Percentiles rank a stretch among this genome's conserved stretches.
Evolutionary conservation across 2,888 invertebrate species (phyloP).

Genomic region (Cerceris ruficornis): DNA sequence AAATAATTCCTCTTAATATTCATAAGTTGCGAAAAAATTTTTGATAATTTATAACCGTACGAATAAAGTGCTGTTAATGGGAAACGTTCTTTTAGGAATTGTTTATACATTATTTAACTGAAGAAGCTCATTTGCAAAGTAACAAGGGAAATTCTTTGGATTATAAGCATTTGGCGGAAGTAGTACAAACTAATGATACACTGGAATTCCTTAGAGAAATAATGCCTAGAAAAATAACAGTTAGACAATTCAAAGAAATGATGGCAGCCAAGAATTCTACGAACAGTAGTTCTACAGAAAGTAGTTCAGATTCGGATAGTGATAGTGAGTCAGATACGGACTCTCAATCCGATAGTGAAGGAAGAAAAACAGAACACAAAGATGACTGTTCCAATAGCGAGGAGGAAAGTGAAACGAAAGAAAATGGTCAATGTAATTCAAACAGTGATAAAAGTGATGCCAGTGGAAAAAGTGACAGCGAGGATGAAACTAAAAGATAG

Average conservation of each 20-base stretch:
- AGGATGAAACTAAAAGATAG: conserved; percentile 69
- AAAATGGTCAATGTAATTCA: conserved; percentile 73
- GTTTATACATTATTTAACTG: conserved; percentile 87
- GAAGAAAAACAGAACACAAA: conserved; percentile 63
- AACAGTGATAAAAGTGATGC: conserved; percentile 71
- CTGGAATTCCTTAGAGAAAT: conserved; percentile 89
- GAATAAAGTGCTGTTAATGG: neutral
- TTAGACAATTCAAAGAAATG: conserved; percentile 86
- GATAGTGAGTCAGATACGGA: conserved; percentile 72
- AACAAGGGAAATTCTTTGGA: conserved; percentile 84
- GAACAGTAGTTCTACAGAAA: conserved; percentile 78
- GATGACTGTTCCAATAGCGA: conserved; percentile 71
- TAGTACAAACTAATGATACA: conserved; percentile 87
- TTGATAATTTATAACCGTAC: neutral
- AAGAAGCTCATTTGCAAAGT: conserved; percentile 84
- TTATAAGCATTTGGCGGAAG: conserved; percentile 88
- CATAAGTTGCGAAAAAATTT: neutral
- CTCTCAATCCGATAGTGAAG: conserved; percentile 67
- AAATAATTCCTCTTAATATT: neutral
- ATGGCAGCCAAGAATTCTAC: conserved; percentile 84
- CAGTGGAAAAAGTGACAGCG: conserved; percentile 74
- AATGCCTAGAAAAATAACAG: conserved; percentile 89
- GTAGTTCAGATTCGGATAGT: conserved; percentile 75
- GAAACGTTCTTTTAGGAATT: conserved; percentile 83
- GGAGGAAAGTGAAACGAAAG: conserved; percentile 66